These are phyloP conservation scores for Puffinus mauretanicus DNA, from an alignment of 2,113 vertebrate genomes.

Conservation along the genomic window DNA sequence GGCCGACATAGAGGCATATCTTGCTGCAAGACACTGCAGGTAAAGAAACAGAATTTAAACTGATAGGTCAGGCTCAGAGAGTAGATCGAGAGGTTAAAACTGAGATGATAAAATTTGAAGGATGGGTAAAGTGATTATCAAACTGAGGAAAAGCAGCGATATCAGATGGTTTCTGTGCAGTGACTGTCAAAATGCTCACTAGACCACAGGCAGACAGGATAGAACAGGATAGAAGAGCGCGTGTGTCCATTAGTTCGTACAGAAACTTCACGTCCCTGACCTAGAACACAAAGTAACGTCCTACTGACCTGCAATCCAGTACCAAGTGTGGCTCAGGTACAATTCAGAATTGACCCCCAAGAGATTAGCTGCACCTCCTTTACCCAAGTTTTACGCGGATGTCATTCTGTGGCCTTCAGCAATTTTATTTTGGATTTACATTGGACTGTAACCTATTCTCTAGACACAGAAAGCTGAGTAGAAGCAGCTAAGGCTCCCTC, in stretches of 20 bases:
- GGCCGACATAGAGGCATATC: neutral
- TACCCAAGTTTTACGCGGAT: neutral
- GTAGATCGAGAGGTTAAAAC: neutral
- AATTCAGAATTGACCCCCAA: neutral
- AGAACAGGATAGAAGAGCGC: neutral
- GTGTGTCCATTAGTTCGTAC: neutral
- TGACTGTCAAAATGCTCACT: neutral
- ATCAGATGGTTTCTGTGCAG: neutral
- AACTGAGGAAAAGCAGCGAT: neutral
- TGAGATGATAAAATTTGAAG: neutral
- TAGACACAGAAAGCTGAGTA: neutral
- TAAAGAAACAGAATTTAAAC: neutral
- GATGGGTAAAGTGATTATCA: neutral
- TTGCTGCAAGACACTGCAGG: neutral
- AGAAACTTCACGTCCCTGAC: neutral
- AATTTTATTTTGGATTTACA: neutral
- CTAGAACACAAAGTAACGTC: neutral
- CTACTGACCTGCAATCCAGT: neutral
- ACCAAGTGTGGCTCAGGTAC: neutral
- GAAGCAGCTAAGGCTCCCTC: neutral
- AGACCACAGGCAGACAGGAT: neutral
- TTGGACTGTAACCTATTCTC: neutral
- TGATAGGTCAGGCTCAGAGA: neutral
- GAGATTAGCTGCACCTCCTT: neutral
- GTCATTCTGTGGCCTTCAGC: neutral